Percentiles rank a stretch among this genome's conserved stretches.
Evolutionary conservation across 1,140 invertebrate species (phyloP).

Genomic region (Sogatella furcifera): DNA sequence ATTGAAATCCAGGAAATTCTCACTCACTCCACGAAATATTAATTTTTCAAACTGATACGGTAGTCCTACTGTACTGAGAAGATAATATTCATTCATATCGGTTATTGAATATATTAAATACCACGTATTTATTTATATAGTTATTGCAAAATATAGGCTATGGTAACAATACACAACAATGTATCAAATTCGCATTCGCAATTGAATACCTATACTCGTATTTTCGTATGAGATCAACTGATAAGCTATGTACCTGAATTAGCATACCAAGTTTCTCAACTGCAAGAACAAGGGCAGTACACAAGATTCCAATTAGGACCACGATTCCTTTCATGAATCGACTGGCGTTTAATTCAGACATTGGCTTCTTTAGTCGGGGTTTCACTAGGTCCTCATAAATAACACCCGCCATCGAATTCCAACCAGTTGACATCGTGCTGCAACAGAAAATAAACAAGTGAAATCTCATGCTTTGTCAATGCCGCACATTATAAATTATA

Average conservation of each 20-base stretch:
- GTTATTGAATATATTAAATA: too few relatives aligned
- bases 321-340: slow-evolving; percentile 57
- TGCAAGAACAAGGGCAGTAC: slow-evolving; percentile 52
- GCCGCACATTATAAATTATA: too few relatives aligned
- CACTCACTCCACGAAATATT: too few relatives aligned
- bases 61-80: too few relatives aligned
- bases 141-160: too few relatives aligned
- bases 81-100: too few relatives aligned
- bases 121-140: too few relatives aligned
- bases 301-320: slow-evolving; percentile 47
- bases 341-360: slow-evolving; percentile 48
- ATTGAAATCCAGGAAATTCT: too few relatives aligned
- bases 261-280: slow-evolving; percentile 55
- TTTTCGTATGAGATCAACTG: background rate
- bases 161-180: background rate
- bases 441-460: slow-evolving; percentile 4
- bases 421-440: slow-evolving; percentile 67
- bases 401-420: slow-evolving; percentile 71
- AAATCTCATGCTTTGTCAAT: background rate
- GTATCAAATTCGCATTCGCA: background rate
- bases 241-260: slow-evolving; percentile 39
- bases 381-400: slow-evolving; percentile 70
- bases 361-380: slow-evolving; percentile 45
- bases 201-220: background rate
- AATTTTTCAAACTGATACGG: too few relatives aligned